Base-by-base conservation (phyloP, 2,113 vertebrate species). In the Triplophysa dalaica region DNA sequence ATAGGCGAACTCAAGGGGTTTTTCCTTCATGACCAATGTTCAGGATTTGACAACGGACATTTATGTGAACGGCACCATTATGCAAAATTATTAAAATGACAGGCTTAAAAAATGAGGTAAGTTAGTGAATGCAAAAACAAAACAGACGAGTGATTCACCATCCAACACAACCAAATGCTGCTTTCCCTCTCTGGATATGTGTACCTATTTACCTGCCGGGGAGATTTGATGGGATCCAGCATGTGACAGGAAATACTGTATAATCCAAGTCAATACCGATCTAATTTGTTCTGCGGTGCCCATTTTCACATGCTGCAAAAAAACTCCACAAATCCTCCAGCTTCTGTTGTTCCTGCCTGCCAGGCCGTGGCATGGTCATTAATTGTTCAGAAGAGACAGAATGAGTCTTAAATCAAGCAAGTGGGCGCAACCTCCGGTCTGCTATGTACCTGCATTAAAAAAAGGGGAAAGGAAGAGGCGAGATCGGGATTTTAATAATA, bases 181-280 rank as follows among this genome's bases (percentile, higher is more conserved):
- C 58, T 80, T 83, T 67, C 54, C 17, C 33, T 41, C 52, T 8
- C 17, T 38, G 52, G 26, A 80, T 81, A 26, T 43, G 68, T 43
- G 68, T 50, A 70, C 54, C 74, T 81, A 74, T 73, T 67, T 74
- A 70, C 33, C 75, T 81, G 82, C 79, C 43, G 50, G 82, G 50
- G 66, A 10, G 19, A 17, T 45, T 80, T 70, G 52, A 63, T 77
- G 22, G 26, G 5, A 17, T 50, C 64, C 70, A 48, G 75, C 50
- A 41, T 66, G 56, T 74, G 33, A 63, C 26, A 73, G 61, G 77
- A 67, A 69, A 45, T 68, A 62, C 50, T 11, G 4, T 58, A 45
- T 45, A 10, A 65, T 21, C 29, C 26, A 21, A 66, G 29, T 56
- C 75, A 65, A 77, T 43, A 50, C 56, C 68, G 29, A 75, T 45